Evolutionary conservation across 2,113 vertebrate genomes (phyloP).

Genomic region (Daphoenositta chrysoptera): DNA sequence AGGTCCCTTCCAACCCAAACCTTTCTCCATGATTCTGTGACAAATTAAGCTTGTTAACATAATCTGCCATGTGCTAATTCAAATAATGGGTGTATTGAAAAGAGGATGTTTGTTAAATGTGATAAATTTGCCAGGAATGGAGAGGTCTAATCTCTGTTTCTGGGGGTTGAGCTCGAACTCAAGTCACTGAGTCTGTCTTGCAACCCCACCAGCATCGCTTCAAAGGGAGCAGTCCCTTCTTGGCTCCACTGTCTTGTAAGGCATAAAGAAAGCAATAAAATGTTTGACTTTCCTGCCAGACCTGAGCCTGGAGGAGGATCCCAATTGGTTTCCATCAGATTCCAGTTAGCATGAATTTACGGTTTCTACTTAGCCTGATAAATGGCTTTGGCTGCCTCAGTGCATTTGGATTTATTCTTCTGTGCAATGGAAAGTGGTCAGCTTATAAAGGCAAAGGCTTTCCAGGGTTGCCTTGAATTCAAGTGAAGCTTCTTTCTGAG

Average conservation of each 20-base stretch:
- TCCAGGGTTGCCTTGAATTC: not conserved
- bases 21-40: not conserved
- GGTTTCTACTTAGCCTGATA: constrained; percentile 38
- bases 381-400: constrained; percentile 35
- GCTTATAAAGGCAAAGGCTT: constrained; percentile 4
- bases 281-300: constrained; percentile 28
- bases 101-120: constrained; percentile 55
- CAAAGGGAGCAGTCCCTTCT: not conserved
- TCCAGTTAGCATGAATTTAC: constrained; percentile 57
- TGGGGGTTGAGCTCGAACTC: not conserved
- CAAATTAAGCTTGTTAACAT: constrained; percentile 67
- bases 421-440: not conserved
- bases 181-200: not conserved
- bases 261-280: constrained; percentile 39
- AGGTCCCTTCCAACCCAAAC: not conserved
- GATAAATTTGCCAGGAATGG: not conserved
- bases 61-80: constrained; percentile 54
- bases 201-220: not conserved
- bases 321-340: constrained; percentile 51
- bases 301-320: constrained; percentile 44
- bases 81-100: constrained; percentile 47
- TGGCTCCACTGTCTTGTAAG: not conserved
- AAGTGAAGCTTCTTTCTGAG: not conserved
- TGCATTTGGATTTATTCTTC: constrained; percentile 5
- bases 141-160: not conserved